These are phyloP conservation scores for Papilio dardanus DNA, from an alignment of 1,140 invertebrate genomes.

Conservation along the genomic window DNA sequence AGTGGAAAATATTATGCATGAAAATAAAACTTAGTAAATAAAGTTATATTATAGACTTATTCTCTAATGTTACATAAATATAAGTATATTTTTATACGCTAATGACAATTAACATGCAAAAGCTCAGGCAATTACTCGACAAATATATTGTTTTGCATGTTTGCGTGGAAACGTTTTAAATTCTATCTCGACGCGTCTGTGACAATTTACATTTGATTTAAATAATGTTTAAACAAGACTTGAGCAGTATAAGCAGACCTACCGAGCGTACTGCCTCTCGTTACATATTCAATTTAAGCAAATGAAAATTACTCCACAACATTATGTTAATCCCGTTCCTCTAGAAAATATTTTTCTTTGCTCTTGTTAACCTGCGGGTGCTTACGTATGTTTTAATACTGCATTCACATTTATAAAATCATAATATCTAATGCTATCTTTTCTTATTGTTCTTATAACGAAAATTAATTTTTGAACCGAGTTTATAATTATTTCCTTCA, in stretches of 20 bases:
- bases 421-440: background rate
- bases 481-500: no score
- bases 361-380: background rate
- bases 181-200: constrained; percentile 11
- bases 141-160: background rate
- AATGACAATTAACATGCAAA: background rate
- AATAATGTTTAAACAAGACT: constrained; percentile 35
- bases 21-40: no score
- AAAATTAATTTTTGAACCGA: no score
- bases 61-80: background rate
- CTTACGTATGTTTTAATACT: background rate
- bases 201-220: constrained; percentile 35
- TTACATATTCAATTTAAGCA: constrained; percentile 31
- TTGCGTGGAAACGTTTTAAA: background rate
- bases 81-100: background rate
- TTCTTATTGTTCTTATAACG: background rate
- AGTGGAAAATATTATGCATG: background rate
- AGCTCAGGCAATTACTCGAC: background rate
- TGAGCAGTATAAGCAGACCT: constrained; percentile 25
- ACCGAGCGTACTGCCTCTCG: constrained; percentile 27
- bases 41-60: background rate
- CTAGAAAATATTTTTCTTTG: constrained; percentile 14
- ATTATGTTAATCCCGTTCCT: constrained; percentile 9
- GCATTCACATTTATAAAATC: background rate
- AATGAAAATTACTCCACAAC: constrained; percentile 22